Conservation (phyloP, 2,888 invertebrate species). For the Aporophyla lueneburgensis region DNA sequence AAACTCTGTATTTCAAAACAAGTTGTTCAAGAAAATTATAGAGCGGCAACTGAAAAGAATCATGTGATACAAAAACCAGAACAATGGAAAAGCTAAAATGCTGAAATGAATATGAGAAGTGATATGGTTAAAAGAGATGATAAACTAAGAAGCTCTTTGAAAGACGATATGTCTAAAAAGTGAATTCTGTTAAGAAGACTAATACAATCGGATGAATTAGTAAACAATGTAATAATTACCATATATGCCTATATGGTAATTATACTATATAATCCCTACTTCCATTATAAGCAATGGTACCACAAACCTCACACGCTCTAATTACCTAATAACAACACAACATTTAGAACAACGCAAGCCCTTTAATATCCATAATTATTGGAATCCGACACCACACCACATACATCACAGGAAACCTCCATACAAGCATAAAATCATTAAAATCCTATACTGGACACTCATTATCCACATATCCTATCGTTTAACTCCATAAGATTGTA, state of each 20-base stretch:
- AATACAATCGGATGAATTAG: not conserved
- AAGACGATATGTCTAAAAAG: no score
- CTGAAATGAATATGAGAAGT: not conserved
- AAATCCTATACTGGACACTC: conserved; percentile 59
- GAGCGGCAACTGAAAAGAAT: no score
- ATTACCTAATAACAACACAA: conserved; percentile 37
- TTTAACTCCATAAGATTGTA: conserved; percentile 32
- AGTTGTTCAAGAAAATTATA: not conserved
- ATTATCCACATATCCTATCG: conserved; percentile 45
- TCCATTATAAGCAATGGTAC: not conserved
- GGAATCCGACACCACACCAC: conserved; percentile 47
- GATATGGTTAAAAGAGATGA: not conserved
- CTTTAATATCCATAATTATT: conserved; percentile 55
- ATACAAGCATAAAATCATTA: conserved; percentile 58
- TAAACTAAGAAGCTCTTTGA: not conserved
- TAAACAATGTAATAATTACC: no score
- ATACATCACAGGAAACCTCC: conserved; percentile 60
- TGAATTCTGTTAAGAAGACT: not conserved
- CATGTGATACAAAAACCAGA: not conserved
- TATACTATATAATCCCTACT: no score
- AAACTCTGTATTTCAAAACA: not conserved
- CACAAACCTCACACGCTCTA: conserved; percentile 9
- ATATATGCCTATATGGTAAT: no score
- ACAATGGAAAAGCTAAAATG: not conserved
- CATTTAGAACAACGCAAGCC: conserved; percentile 34